Conservation (phyloP, 2,888 invertebrate species). For the Ennomos fuscantarius region DNA sequence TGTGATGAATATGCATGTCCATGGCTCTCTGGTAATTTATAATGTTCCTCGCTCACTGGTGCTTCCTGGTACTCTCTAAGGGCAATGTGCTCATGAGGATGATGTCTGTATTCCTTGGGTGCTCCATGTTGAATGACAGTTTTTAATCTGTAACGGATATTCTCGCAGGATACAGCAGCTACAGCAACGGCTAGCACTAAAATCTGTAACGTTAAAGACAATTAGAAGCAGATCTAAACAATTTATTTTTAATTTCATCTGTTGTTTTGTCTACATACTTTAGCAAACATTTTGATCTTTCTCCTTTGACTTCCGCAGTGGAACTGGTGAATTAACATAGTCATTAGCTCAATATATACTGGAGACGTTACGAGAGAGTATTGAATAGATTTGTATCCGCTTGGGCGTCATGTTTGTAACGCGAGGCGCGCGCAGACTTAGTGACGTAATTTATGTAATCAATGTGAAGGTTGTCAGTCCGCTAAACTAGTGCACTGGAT, state of each 20-base stretch:
- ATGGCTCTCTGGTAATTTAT: slow-evolving; percentile 44
- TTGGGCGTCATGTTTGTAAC: slow-evolving; percentile 75
- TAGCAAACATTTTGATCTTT: slow-evolving; percentile 78
- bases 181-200: slow-evolving; percentile 56
- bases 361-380: slow-evolving; percentile 83
- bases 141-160: slow-evolving; percentile 58
- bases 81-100: slow-evolving; percentile 52
- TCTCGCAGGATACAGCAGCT: slow-evolving; percentile 56
- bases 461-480: slow-evolving; percentile 77
- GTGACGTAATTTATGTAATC: slow-evolving; percentile 83
- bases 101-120: slow-evolving; percentile 57
- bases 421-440: slow-evolving; percentile 61
- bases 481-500: slow-evolving; percentile 57
- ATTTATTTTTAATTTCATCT: slow-evolving; percentile 21
- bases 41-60: slow-evolving; percentile 38
- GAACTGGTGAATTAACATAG: slow-evolving; percentile 82
- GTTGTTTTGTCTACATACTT: slow-evolving; percentile 60
- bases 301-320: slow-evolving; percentile 77
- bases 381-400: slow-evolving; percentile 77
- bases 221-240: slow-evolving; percentile 23
- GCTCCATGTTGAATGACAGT: slow-evolving; percentile 57
- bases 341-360: slow-evolving; percentile 83
- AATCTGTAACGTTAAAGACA: slow-evolving; percentile 57
- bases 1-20: slow-evolving; percentile 62
- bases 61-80: slow-evolving; percentile 55